phyloP scores from a whole-genome alignment of 2,113 vertebrate genomes.

The Melanerpes formicivorus region DNA sequence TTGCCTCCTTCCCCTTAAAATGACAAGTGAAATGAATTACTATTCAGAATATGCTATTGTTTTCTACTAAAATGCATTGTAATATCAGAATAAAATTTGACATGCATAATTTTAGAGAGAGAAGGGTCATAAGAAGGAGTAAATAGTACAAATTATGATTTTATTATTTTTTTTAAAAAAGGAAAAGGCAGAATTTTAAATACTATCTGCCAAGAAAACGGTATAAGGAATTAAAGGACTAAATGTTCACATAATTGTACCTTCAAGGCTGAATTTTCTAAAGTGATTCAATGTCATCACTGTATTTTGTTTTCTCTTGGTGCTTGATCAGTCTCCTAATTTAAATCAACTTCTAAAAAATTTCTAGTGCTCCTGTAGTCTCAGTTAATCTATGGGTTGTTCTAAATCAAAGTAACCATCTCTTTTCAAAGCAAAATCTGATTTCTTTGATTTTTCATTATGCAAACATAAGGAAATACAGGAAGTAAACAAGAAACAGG shows the following conservation, averaged over 20 bases:
- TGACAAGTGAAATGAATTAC: constrained; percentile 40
- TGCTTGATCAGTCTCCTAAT: not conserved
- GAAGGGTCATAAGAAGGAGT: not conserved
- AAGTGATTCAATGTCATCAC: not conserved
- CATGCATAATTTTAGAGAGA: not conserved
- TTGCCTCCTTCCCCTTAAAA: constrained; percentile 71
- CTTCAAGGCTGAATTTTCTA: not conserved
- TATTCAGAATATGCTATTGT: constrained; percentile 9
- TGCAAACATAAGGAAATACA: not conserved
- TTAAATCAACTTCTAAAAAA: not conserved
- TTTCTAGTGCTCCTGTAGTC: not conserved
- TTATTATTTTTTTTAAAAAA: no score
- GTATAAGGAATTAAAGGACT: not conserved
- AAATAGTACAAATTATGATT: not conserved
- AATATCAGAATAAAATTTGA: not conserved
- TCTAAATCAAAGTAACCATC: not conserved
- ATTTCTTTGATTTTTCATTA: not conserved
- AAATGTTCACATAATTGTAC: not conserved
- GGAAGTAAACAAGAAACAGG: not conserved
- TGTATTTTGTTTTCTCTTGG: not conserved
- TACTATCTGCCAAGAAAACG: not conserved
- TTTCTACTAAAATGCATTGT: constrained; percentile 9
- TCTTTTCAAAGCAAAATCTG: not conserved
- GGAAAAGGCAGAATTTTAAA: not conserved
- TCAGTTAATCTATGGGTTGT: not conserved